Evolutionary conservation across 1,140 invertebrate species (phyloP), one percentile per base, ranked within the genome.

Genomic region (Drosophila mojavensis): DNA sequence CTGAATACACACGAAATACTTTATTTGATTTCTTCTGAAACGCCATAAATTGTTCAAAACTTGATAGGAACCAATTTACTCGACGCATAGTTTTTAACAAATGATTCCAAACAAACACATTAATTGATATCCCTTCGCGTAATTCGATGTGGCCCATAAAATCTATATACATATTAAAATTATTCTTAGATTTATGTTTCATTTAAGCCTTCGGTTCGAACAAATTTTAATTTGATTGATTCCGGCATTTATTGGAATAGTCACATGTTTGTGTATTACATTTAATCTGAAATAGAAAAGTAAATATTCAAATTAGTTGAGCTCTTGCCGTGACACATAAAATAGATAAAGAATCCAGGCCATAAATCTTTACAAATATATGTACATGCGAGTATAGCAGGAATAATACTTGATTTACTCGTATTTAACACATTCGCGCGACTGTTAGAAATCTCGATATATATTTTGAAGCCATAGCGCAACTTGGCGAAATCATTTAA

Each of bases 31-130:
- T 56, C 20, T 59, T 72, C 53, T 66, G 50, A 88, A 88, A 78
- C 75, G 81, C 72, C 82, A 64, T 88, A 84, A 90, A 90, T 41
- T 72, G 74, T 76, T 76, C 55, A 76, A 73, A 90, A 81, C 85
- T 90, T 90, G 84, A 88, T 86, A 86, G 80, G 83, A 86, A 86
- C 83, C 83, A 86, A 86, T 86, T 86, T 86, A 86, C 83, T 89
- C 89, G 80, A 80, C 76, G 78, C 76, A 85, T 85, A 84, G 81
- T 73, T 83, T 83, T 83, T 65, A 73, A 76, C 59, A 62, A 58
- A 81, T 65, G 61, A 39, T 55, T 81, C 69, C 81, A 9, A 47
- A 15, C n/a, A 3, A 47, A 81, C 55, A 79, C 65, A 62, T 79
- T 73, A 75, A 15, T 47, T 47, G 5, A 9, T 77, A 88, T 72